phyloP scores from a whole-genome alignment of 2,888 invertebrate genomes.

The Acleris holmiana region DNA sequence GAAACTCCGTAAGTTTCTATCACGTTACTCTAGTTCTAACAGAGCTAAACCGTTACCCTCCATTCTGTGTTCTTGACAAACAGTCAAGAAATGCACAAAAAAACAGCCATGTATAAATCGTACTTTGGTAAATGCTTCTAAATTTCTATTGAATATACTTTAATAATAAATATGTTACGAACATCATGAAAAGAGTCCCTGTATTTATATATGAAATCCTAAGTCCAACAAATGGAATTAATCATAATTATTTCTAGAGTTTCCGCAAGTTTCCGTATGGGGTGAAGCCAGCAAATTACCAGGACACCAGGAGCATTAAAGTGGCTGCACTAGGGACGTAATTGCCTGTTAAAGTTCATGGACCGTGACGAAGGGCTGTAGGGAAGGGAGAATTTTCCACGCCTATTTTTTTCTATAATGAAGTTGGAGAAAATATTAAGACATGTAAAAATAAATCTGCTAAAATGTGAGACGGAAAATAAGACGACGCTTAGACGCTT shows the following conservation, averaged over 20 bases:
- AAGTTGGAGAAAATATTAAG: constrained; percentile 3
- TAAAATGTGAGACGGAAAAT: neutral
- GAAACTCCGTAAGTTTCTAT: no score
- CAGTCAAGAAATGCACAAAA: no score
- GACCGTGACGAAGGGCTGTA: constrained; percentile 54
- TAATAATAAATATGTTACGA: no score
- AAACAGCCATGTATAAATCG: no score
- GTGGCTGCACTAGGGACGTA: constrained; percentile 56
- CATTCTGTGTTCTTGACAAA: no score
- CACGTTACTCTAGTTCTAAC: no score
- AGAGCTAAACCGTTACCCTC: no score
- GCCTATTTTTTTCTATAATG: constrained; percentile 25
- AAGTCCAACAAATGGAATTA: constrained; percentile 10
- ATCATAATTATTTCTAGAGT: constrained; percentile 21
- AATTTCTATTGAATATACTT: no score
- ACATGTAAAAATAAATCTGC: constrained; percentile 1
- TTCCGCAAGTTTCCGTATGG: constrained; percentile 25
- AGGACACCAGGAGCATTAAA: constrained; percentile 53
- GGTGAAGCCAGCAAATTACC: constrained; percentile 42
- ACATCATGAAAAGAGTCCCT: no score
- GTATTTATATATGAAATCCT: neutral
- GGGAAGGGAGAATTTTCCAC: constrained; percentile 49
- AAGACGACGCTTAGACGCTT: no score
- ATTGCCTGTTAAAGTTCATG: constrained; percentile 76
- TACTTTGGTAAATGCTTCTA: no score